These are phyloP conservation scores for Mystacides longicornis DNA, from an alignment of 2,888 invertebrate species.

Conservation along the genomic window DNA sequence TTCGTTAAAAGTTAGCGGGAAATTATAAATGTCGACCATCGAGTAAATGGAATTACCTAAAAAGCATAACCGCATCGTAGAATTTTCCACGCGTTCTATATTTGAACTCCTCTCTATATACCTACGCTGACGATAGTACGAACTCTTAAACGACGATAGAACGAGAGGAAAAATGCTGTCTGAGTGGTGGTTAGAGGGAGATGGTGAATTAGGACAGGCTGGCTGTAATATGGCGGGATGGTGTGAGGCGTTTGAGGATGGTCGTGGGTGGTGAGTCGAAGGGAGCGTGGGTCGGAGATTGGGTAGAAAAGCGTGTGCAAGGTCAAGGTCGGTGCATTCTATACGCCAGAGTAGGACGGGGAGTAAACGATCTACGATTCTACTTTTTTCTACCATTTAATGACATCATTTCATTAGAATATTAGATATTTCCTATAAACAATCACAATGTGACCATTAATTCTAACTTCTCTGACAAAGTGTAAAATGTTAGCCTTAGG, in stretches of 20 bases:
- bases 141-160: slow-evolving; percentile 3
- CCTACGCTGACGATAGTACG: background rate
- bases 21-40: background rate
- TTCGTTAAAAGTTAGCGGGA: background rate
- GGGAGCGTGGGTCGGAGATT: slow-evolving; percentile 22
- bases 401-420: too few relatives aligned
- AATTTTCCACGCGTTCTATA: slow-evolving; percentile 5
- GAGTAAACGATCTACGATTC: too few relatives aligned
- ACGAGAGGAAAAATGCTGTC: background rate
- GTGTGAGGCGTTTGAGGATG: slow-evolving; percentile 27
- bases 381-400: too few relatives aligned
- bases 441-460: too few relatives aligned
- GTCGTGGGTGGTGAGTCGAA: slow-evolving; percentile 10
- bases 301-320: slow-evolving; percentile 23
- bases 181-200: slow-evolving; percentile 18
- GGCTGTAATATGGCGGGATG: slow-evolving; percentile 23
- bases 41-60: background rate
- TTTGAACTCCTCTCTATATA: slow-evolving; percentile 8
- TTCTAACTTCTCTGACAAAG: too few relatives aligned
- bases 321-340: slow-evolving; percentile 23
- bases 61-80: background rate
- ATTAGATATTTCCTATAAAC: too few relatives aligned
- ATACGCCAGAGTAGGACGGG: background rate
- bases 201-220: slow-evolving; percentile 23
- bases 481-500: too few relatives aligned